Evolutionary conservation across 2,113 vertebrate species (phyloP), one percentile per base, ranked within the genome.

Genomic region (Cephalopholis sonnerati): DNA sequence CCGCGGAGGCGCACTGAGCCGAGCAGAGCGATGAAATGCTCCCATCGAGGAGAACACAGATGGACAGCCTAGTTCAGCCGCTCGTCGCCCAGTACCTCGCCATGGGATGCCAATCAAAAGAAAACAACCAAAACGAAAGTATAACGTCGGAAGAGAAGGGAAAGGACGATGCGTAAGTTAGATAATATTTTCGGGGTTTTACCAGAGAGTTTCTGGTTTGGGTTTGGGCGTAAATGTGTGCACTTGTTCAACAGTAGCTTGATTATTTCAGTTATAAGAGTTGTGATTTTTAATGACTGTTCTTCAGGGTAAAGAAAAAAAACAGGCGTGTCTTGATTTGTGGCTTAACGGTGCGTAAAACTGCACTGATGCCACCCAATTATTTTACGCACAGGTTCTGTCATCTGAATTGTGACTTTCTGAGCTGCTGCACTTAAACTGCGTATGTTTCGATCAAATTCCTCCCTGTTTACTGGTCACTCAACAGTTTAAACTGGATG

Each of bases 41-140:
- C 89, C 87, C 90, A 74, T 70, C 88, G 82, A 93, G 89, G 84
- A 91, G 90, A 27, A 93, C 92, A 50, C 93, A 93, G 88, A 95
- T 95, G 94, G 93, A 95, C 90, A 95, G 95, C 90, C 88, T 95
- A 15, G 95, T 95, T 55, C 92, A 94, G 89, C 95, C 95, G 59
- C 93, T 95, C 73, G 95, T 94, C 74, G 94, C 95, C 89, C 94
- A 95, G 81, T 95, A 95, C 83, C 94, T 95, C 72, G 93, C 92
- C 50, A 95, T 95, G 93, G 95, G 95, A 79, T 94, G 92, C 44
- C 94, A 94, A 48, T 74, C 93, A 54, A 94, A 92, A 61, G 93
- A 93, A 25, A 93, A 78, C 51, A 79, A 84, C 79, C 89, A 92
- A 51, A 90, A 86, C 84, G 93, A 91, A 80, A 92, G 86, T 73